Conservation (phyloP, 2,113 vertebrate genomes). For the Vimba vimba region DNA sequence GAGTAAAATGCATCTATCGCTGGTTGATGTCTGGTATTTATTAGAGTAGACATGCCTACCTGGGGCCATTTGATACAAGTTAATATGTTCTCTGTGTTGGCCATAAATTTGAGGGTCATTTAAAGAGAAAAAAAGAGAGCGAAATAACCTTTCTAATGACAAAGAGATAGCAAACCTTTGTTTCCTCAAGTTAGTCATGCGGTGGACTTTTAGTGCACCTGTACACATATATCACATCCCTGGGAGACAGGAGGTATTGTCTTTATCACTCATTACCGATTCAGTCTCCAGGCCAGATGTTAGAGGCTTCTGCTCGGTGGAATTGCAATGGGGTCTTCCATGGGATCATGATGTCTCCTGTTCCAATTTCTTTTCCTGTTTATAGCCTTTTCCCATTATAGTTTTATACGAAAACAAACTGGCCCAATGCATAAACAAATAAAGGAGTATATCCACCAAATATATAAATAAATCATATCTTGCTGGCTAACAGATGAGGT, state of each 20-base stretch:
- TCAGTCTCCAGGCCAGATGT: constrained; percentile 30
- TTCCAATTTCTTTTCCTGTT: constrained; percentile 21
- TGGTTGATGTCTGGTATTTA: constrained; percentile 29
- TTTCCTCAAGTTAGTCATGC: constrained; percentile 35
- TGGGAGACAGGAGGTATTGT: constrained; percentile 27
- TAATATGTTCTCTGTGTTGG: constrained; percentile 36
- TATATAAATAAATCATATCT: background rate
- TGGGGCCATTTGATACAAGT: constrained; percentile 19
- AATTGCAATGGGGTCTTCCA: constrained; percentile 30
- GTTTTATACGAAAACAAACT: background rate
- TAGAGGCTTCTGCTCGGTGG: background rate
- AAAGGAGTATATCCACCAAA: background rate
- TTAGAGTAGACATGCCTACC: constrained; percentile 43
- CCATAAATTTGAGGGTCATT: constrained; percentile 42
- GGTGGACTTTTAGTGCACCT: constrained; percentile 10
- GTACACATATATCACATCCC: constrained; percentile 37
- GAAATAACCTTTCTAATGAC: constrained; percentile 11
- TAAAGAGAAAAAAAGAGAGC: constrained; percentile 26
- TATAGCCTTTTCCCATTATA: constrained; percentile 15
- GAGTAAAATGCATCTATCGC: constrained; percentile 4
- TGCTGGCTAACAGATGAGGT: background rate
- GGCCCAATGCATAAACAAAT: background rate
- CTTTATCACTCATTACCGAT: constrained; percentile 37
- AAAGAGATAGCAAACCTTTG: constrained; percentile 20
- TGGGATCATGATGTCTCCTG: constrained; percentile 14